Base-by-base conservation (phyloP, 1,140 invertebrate species). In the Antheraea mylitta region DNA sequence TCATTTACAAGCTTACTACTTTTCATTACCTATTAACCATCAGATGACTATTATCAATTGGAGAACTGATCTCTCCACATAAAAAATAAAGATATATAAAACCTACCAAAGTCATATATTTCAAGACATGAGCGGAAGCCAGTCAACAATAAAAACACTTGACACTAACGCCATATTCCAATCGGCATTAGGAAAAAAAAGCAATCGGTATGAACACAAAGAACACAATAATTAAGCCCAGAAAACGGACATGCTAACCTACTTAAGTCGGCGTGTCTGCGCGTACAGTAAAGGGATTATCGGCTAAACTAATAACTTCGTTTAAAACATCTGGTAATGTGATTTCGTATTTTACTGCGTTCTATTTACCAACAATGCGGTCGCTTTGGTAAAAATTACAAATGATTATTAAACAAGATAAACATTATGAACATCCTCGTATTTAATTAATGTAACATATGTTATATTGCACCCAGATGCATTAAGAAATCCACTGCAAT, bases 201-300 rank as follows among this genome's bases (percentile, higher is more conserved):
- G 6, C 10, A 53, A 53, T 16, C 45, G 13, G 45, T 53, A 53
- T n/a, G 45, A 53, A 9, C 16, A 53, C 16, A 53, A 53, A 13
- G 45, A 53, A 53, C 45, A 53, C 11, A 53, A 53, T 53, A 53
- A 53, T 53, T 53, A 53, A 53, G 45, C 45, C 22, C 45, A 53
- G 45, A 53, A 53, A 13, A 53, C 45, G 76, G 78, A 79, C 83
- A 86, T 76, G 75, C 72, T 87, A 87, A 86, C 85, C 88, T 77
- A 90, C 78, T 85, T 87, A 79, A 74, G 64, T 67, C 64, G 72
- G 79, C 86, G 83, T 90, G 87, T 73, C 73, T 69, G 78, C 79
- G 78, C 82, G 77, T 84, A 77, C 76, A 68, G 72, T 48, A 71
- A 45, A 71, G 69, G 79, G 80, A 88, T 90, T 87, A 87, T 70